Base-by-base conservation (phyloP, 2,113 vertebrate species). In the Megaceryle maxima region DNA sequence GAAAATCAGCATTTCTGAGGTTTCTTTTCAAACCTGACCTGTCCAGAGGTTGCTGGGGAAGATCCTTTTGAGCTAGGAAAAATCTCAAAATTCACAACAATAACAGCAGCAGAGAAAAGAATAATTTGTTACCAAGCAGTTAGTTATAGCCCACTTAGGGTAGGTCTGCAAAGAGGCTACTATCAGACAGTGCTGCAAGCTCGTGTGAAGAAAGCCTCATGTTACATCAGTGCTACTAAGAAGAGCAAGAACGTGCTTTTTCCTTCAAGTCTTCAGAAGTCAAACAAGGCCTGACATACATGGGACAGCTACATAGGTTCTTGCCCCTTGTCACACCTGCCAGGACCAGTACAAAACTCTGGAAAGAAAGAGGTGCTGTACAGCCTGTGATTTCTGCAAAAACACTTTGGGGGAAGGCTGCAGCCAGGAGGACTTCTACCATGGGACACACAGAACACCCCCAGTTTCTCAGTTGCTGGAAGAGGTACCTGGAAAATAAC, bases 371-470 rank as follows among this genome's bases (percentile, higher is more conserved):
- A 75, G 43, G 41, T 6, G 18, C 13, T 78, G 37, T 55, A 59
- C 6, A 37, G 24, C 35, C 28, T 1, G 0, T 22, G 29, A 31
- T 31, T 56, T 72, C 70, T 56, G 22, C n/a, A 59, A 59, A 75
- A 59, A n/a, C 22, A 56, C 41, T 26, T 33, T 9, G 13, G 63
- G 16, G 28, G 51, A 25, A 75, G 17, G 43, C 48, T 51, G 50
- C 20, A 70, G 74, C 41, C 75, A 67, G 62, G 51, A 63, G 16
- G 26, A 68, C 33, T 87, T 74, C 55, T 44, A n/a, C 31, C 16
- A 37, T 0, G 0, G 62, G 67, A 56, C 46, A 78, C 14, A 41
- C 3, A 50, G 51, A 91, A 46, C 0, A 0, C 3, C 13, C 21
- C 28, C 43, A 15, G 11, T 69, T 70, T 81, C 26, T 17, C 64